Evolutionary conservation across 2,797 vertebrate species (phyloP).

Genomic region (Notolepis coatsorum): DNA sequence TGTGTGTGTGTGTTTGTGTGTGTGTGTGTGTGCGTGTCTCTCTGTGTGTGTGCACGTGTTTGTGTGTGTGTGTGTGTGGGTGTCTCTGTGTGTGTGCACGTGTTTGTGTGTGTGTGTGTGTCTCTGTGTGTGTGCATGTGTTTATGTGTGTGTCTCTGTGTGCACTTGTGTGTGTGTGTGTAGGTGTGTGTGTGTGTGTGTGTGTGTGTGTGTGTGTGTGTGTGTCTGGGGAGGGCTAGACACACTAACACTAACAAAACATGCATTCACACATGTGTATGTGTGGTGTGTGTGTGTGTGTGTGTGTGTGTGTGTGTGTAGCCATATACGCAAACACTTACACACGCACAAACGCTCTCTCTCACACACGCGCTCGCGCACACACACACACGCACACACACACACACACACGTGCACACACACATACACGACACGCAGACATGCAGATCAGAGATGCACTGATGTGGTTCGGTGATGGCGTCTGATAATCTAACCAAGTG

Average conservation of each 20-base stretch:
- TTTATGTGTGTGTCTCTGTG: no score
- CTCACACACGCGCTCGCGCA: slow-evolving; percentile 14
- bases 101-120: slow-evolving; percentile 28
- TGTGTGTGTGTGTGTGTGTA: no score
- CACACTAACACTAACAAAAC: slow-evolving; percentile 15
- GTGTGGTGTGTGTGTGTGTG: no score
- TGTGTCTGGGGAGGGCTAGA: slow-evolving; percentile 29
- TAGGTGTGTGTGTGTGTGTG: slow-evolving; percentile 15
- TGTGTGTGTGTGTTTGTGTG: slow-evolving; percentile 20
- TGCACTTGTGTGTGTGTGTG: slow-evolving; percentile 13
- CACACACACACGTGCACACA: background rate
- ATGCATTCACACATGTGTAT: background rate
- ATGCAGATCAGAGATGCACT: slow-evolving; percentile 21
- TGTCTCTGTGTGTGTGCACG: slow-evolving; percentile 1
- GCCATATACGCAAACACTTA: background rate
- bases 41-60: slow-evolving; percentile 12
- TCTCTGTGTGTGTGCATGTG: slow-evolving; percentile 7
- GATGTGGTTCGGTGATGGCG: slow-evolving; percentile 13
- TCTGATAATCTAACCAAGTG: slow-evolving; percentile 41
- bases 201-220: background rate
- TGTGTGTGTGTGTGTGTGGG: slow-evolving; percentile 19
- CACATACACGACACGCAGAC: slow-evolving; percentile 8
- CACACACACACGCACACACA: slow-evolving; percentile 4
- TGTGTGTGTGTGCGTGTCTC: slow-evolving; percentile 4
- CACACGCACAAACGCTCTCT: slow-evolving; percentile 30